Base-by-base conservation (phyloP, 2,113 vertebrate species). In the Heterotis niloticus region DNA sequence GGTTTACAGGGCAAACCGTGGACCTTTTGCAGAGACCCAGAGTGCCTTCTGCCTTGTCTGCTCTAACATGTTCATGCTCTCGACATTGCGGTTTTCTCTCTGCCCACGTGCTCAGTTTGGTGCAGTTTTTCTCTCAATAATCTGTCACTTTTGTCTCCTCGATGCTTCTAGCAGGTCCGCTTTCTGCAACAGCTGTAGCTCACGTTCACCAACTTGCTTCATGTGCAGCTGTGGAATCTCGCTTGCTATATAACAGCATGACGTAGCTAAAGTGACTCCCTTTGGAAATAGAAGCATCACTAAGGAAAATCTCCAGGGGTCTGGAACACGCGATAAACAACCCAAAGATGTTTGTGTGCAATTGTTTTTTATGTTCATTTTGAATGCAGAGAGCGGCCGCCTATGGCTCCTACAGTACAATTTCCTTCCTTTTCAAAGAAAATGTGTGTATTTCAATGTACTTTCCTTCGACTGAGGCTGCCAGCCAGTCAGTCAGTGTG, bases 231-330 rank as follows among this genome's bases (percentile, higher is more conserved):
- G 16, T 20, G 57, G 34, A 44, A 34, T 20, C 12, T 16, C 11
- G 17, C 26, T 44, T 44, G 18, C 29, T 16, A 44, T 23, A 72
- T 12, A 59, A 12, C 4, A 23, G 23, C n/a, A 26, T 57, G 57
- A 26, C 66, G 18, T 20, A 18, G 26, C 52, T 69, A 20, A 69
- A 28, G 20, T 54, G 5, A 65, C 16, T 78, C 76, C 65, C 65
- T 70, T 28, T 70, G 66, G 65, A 60, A 67, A 5, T 26, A 34
- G 20, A 77, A 26, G 68, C 18, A 69, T 78, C 59, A 78, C 34
- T 59, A 26, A 16, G 52, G 29, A 29, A 29, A 66, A 34, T 14
- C 65, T 69, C n/a, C 13, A 5, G 76, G 26, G 51, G n/a, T 4
- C 51, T 34, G 24, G n/a, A 62, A 62, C n/a, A 5, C 76, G 34